A percentile compares a stretch with the other conserved stretches of the same genome.
These are phyloP conservation scores for Macrotis lagotis DNA, from an alignment of 2,113 vertebrate species.

Conservation along the genomic window DNA sequence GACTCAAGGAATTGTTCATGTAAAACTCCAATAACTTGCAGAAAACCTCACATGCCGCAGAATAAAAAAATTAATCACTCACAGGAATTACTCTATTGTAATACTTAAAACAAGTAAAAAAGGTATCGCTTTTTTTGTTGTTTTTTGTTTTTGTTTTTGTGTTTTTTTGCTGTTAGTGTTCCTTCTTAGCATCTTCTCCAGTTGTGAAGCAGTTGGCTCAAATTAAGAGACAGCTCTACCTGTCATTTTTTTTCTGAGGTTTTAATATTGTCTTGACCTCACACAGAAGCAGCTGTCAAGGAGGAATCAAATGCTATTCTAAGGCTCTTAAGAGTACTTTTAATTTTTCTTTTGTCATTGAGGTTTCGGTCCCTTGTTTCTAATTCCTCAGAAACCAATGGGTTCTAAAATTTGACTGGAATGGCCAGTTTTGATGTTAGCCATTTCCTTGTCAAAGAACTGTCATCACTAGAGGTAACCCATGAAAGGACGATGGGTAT, in stretches of 20 bases:
- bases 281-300: conserved; percentile 34
- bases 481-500: conserved; percentile 55
- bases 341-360: conserved; percentile 31
- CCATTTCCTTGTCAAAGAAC: conserved; percentile 74
- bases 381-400: conserved; percentile 55
- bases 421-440: conserved; percentile 57
- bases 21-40: conserved; percentile 54
- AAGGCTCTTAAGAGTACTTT: conserved; percentile 49
- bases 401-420: conserved; percentile 1
- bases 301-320: conserved; percentile 44
- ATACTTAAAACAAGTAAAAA: conserved; percentile 69
- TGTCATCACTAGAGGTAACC: conserved; percentile 61
- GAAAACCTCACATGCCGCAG: conserved; percentile 39
- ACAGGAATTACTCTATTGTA: conserved; percentile 68
- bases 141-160: not conserved
- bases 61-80: conserved; percentile 58
- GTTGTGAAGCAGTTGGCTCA: conserved; percentile 45
- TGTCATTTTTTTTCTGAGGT: conserved; percentile 37
- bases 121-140: not conserved
- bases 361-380: conserved; percentile 31
- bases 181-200: conserved; percentile 56
- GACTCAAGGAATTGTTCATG: conserved; percentile 32
- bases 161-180: conserved; percentile 49
- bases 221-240: not conserved
- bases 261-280: conserved; percentile 17